These are phyloP conservation scores for Dynastes grantii DNA, from an alignment of 2,888 invertebrate species.

Conservation along the genomic window DNA sequence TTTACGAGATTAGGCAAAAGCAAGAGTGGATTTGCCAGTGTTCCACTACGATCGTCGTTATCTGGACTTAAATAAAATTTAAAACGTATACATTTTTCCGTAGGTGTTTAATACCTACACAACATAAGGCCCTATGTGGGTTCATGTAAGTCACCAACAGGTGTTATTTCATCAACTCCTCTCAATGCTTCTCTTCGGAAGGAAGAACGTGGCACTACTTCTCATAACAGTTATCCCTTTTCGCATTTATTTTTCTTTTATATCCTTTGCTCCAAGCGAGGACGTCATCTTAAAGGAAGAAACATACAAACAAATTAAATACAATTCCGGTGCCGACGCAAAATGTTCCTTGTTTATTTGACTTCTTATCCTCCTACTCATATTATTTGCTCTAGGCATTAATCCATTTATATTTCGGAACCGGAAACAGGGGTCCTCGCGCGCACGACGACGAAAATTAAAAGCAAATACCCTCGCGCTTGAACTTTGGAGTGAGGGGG, in stretches of 20 bases:
- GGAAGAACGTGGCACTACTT: not conserved
- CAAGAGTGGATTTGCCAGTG: too few relatives aligned
- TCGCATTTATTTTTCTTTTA: not conserved
- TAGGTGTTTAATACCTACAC: too few relatives aligned
- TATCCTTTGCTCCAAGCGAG: not conserved
- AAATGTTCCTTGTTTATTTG: constrained; percentile 4
- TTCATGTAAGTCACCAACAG: too few relatives aligned
- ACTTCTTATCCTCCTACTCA: constrained; percentile 3
- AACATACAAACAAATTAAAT: not conserved
- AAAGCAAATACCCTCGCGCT: constrained; percentile 13
- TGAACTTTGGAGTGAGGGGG: not conserved
- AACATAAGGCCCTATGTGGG: too few relatives aligned
- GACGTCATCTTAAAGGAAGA: not conserved
- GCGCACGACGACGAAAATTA: constrained; percentile 23
- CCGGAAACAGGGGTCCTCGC: not conserved
- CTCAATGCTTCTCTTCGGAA: too few relatives aligned
- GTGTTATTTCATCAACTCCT: too few relatives aligned
- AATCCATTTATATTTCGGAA: constrained; percentile 5
- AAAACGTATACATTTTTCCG: too few relatives aligned
- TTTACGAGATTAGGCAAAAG: too few relatives aligned
- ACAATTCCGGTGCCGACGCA: not conserved
- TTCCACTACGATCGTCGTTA: too few relatives aligned
- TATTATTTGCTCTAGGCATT: constrained; percentile 6
- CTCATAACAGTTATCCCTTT: not conserved
- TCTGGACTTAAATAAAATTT: too few relatives aligned